Evolutionary conservation across 1,140 invertebrate genomes (phyloP).

Genomic region (Dinoponera quadriceps): DNA sequence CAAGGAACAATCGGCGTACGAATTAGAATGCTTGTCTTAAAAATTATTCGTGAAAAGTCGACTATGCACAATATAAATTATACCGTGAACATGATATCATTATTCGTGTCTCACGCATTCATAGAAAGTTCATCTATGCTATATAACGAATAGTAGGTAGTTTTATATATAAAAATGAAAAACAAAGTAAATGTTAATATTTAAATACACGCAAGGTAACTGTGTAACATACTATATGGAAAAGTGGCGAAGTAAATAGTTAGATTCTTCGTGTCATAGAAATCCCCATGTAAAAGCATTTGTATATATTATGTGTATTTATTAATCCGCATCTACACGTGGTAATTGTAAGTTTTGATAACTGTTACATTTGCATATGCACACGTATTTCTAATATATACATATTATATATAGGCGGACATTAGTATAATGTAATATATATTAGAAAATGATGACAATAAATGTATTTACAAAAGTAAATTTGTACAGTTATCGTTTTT

Average conservation of each 20-base stretch:
- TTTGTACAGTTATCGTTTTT: too few species aligned
- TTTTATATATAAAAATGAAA: conserved; percentile 2
- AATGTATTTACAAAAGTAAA: conserved; percentile 41
- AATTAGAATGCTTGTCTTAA: conserved; percentile 14
- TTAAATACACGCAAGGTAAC: neutral
- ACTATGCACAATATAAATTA: conserved; percentile 4
- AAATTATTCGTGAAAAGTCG: neutral
- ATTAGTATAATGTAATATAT: conserved; percentile 37
- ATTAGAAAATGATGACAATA: conserved; percentile 65
- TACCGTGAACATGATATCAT: neutral
- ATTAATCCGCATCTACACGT: conserved; percentile 66
- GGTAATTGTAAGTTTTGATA: conserved; percentile 52
- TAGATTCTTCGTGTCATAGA: neutral
- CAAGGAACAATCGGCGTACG: neutral
- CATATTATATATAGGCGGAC: conserved; percentile 20
- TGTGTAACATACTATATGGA: conserved; percentile 4
- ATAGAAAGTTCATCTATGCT: neutral
- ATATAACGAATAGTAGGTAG: neutral
- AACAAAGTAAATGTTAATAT: neutral
- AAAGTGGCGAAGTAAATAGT: conserved; percentile 8
- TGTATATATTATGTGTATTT: conserved; percentile 79
- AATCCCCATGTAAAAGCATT: conserved; percentile 23
- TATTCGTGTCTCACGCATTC: neutral
- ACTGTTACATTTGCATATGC: conserved; percentile 61
- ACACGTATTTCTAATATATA: conserved; percentile 47